Conservation (phyloP, 2,113 vertebrate genomes). For the Mormyrus iriodes region DNA sequence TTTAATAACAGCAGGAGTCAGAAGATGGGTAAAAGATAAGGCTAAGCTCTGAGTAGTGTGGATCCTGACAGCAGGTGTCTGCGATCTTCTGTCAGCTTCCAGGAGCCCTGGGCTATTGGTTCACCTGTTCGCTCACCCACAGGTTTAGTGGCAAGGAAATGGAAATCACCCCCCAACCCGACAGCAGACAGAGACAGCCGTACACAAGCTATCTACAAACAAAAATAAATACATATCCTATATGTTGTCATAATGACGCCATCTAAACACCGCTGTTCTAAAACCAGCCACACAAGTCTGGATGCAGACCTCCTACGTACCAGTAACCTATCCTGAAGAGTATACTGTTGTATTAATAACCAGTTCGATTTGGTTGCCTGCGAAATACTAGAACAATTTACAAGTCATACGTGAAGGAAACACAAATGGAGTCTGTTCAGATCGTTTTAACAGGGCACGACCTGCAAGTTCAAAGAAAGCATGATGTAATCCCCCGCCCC, state of each 20-base stretch:
- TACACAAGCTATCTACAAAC: neutral
- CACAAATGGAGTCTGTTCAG: neutral
- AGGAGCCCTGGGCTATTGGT: neutral
- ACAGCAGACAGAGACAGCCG: neutral
- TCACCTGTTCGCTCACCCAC: neutral
- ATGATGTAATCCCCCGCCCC: neutral
- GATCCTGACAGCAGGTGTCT: neutral
- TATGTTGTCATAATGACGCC: neutral
- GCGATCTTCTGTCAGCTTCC: neutral
- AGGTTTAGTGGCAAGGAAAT: neutral
- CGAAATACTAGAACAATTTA: neutral
- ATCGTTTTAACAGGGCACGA: neutral
- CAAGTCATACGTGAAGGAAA: neutral
- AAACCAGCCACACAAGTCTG: neutral
- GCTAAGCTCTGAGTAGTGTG: neutral
- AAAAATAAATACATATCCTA: neutral
- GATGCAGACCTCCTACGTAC: neutral
- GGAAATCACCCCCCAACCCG: neutral
- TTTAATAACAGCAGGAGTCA: neutral
- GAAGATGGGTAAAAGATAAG: neutral
- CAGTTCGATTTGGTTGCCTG: neutral
- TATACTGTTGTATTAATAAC: neutral
- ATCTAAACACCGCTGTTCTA: neutral
- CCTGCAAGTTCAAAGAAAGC: neutral
- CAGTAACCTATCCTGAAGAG: neutral